Percentiles rank a stretch among this genome's conserved stretches.
phyloP scores from a whole-genome alignment of 2,113 vertebrate species.

The Hypomesus transpacificus region DNA sequence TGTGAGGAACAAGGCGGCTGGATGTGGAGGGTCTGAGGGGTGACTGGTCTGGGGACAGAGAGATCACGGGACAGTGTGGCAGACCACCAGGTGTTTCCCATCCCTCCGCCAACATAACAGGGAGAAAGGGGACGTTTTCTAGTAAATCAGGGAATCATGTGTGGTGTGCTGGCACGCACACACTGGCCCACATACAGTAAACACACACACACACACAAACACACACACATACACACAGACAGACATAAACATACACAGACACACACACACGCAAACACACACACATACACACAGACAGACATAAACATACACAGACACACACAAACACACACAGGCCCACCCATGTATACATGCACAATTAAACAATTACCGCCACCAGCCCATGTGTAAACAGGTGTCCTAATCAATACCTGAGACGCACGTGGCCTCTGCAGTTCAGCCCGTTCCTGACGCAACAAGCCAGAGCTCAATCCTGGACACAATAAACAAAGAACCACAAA shows the following conservation, averaged over 20 bases:
- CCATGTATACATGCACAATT: slow-evolving; percentile 3
- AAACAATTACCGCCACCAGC: not conserved
- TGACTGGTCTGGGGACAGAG: slow-evolving; percentile 11
- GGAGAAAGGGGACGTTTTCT: not conserved
- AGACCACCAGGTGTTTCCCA: slow-evolving; percentile 59
- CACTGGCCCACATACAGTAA: not conserved
- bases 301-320: not conserved
- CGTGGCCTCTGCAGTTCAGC: not conserved
- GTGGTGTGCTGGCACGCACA: not conserved
- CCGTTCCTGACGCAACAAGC: slow-evolving; percentile 1
- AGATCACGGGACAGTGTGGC: slow-evolving; percentile 19
- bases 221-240: not conserved
- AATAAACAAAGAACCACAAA: slow-evolving; percentile 26
- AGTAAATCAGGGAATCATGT: not conserved
- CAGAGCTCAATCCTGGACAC: not conserved
- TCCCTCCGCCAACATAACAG: not conserved
- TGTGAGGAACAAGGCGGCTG: slow-evolving; percentile 24
- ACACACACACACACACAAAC: slow-evolving; percentile 13
- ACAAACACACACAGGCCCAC: not conserved
- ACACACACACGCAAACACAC: not conserved
- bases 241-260: no score
- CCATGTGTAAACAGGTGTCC: not conserved
- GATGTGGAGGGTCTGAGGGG: slow-evolving; percentile 11
- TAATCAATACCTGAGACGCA: slow-evolving; percentile 11
- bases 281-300: not conserved